Base-by-base conservation (phyloP, 2,113 vertebrate genomes). In the Pseudonaja textilis region DNA sequence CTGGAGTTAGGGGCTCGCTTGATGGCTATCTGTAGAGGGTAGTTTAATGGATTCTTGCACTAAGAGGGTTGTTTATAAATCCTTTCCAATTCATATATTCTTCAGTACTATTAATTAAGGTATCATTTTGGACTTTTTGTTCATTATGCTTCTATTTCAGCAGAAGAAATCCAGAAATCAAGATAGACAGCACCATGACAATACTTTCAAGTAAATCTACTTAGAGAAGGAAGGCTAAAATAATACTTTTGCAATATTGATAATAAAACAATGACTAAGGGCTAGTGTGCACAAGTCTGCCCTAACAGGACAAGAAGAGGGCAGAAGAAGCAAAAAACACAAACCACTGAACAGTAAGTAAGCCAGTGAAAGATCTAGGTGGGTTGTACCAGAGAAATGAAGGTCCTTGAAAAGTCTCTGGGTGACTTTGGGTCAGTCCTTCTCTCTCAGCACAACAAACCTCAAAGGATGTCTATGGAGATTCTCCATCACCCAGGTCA, bases 181-280 rank as follows among this genome's bases (percentile, higher is more conserved):
- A 52, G 81, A 56, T 5, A 56, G 34, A 45, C 2, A 81, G 20
- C 12, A 29, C n/a, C 26, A 74, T 55, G 56, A 92, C 59, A 88
- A n/a, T 64, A 52, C 22, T 20, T 12, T 90, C 52, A 90, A 54
- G 45, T 45, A 90, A 54, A 90, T 90, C 69, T 89, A 52, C n/a
- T 90, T 85, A 52, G 47, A 88, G 61, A 61, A 92, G 50, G 34
- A 92, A 92, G 74, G 50, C 39, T 56, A 69, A 89, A 92, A 26
- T 56, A 89, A 56, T 86, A 29, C 22, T 86, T 85, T 81, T 69
- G 26, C 34, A 74, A 74, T 81, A 81, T 47, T 57, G 87, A 89
- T 61, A 92, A 89, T 81, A 86, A n/a, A 87, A 20, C 45, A 47
- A 18, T 87, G 56, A 86, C 25, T 52, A 61, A 93, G 29, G n/a